A percentile compares a stretch with the other conserved stretches of the same genome.
These are phyloP conservation scores for Bufo bufo DNA, from an alignment of 2,113 vertebrate species.

Conservation along the genomic window DNA sequence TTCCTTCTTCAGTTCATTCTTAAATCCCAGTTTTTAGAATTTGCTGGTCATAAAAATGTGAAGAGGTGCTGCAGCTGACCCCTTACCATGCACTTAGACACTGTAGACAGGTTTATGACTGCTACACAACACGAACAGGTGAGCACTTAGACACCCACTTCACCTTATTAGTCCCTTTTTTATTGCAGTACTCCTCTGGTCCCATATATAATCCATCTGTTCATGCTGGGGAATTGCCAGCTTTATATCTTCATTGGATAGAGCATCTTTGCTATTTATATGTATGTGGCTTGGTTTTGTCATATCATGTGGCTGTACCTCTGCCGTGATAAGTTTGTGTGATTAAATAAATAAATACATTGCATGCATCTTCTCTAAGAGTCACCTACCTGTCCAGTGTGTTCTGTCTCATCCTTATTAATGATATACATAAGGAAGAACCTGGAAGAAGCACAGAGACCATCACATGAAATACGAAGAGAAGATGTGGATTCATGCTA, in stretches of 20 bases:
- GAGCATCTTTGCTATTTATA: not conserved
- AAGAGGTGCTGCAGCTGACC: too few species aligned
- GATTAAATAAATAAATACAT: not conserved
- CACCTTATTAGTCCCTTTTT: too few species aligned
- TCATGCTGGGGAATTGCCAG: not conserved
- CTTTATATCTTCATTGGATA: not conserved
- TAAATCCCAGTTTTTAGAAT: too few species aligned
- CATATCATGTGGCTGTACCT: not conserved
- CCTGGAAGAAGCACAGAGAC: constrained; percentile 71
- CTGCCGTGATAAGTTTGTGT: not conserved
- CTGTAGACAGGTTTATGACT: too few species aligned
- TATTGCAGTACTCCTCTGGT: too few species aligned
- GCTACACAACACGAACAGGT: too few species aligned
- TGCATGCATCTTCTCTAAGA: not conserved
- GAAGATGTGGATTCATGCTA: constrained; percentile 14
- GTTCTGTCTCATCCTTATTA: constrained; percentile 99
- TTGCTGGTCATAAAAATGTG: too few species aligned
- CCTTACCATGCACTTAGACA: too few species aligned
- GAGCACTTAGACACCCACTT: too few species aligned
- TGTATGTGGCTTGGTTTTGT: not conserved
- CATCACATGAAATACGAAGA: constrained; percentile 13
- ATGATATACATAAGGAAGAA: constrained; percentile 99
- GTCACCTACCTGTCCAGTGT: constrained; percentile 89
- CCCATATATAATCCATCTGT: too few species aligned
- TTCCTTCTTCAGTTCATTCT: too few species aligned